phyloP scores from a whole-genome alignment of 2,797 vertebrate genomes.

The Scolopax rusticola region DNA sequence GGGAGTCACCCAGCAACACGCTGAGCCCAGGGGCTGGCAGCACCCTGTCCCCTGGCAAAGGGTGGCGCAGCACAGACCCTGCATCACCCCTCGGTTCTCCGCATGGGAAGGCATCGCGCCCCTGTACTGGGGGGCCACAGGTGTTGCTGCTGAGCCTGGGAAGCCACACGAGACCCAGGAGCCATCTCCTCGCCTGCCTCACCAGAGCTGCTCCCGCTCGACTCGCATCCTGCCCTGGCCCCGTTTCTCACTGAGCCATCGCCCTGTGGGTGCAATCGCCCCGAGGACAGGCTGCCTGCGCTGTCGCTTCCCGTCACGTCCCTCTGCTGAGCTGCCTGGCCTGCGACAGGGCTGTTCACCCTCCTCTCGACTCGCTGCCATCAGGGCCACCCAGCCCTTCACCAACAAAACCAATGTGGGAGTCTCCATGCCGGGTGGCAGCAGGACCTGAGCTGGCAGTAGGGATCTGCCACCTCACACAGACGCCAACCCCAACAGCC shows the following conservation, averaged over 20 bases:
- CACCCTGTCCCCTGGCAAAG: fast-evolving
- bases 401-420: fast-evolving
- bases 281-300: neutral
- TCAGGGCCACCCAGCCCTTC: fast-evolving
- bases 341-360: fast-evolving
- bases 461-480: neutral
- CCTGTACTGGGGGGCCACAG: too few relatives aligned
- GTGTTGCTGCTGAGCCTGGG: fast-evolving
- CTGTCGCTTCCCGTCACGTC: neutral
- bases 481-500: fast-evolving
- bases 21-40: neutral
- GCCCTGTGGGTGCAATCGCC: neutral
- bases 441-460: neutral
- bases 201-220: fast-evolving
- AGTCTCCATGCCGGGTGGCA: fast-evolving
- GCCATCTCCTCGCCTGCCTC: neutral
- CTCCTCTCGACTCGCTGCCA: fast-evolving
- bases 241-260: neutral
- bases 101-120: fast-evolving
- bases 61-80: neutral
- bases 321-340: neutral
- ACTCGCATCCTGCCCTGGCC: fast-evolving
- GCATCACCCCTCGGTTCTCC: fast-evolving
- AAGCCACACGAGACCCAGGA: neutral
- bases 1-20: fast-evolving